Percentiles rank a stretch among this genome's conserved stretches.
phyloP scores from a whole-genome alignment of 1,140 invertebrate species.

The Drosophila sturtevanti region DNA sequence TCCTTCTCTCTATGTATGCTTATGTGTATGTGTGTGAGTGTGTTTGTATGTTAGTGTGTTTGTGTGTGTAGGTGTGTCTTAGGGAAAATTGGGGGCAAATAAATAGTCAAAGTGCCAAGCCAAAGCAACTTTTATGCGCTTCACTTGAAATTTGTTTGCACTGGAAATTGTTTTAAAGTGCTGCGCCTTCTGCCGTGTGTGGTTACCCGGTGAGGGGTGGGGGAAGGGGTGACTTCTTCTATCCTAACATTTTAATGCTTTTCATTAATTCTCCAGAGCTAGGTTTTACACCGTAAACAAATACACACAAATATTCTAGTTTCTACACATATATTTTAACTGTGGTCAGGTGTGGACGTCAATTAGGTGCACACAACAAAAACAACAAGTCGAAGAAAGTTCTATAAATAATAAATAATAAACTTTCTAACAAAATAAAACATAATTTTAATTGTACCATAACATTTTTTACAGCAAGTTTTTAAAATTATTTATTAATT shows the following conservation, averaged over 20 bases:
- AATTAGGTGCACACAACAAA: slow-evolving; percentile 2
- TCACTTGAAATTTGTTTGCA: slow-evolving; percentile 56
- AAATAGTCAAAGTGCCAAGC: slow-evolving; percentile 53
- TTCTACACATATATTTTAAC: neutral
- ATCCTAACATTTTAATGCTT: slow-evolving; percentile 22
- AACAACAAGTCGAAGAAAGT: neutral
- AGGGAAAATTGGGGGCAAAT: slow-evolving; percentile 69
- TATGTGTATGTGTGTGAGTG: slow-evolving; percentile 8
- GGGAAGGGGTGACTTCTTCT: neutral
- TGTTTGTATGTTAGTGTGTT: slow-evolving; percentile 1
- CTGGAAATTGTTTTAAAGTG: slow-evolving; percentile 67
- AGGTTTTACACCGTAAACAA: neutral
- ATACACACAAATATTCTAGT: neutral
- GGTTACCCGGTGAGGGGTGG: neutral
- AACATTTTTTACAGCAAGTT: too few relatives aligned
- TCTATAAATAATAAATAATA: neutral
- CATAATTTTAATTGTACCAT: slow-evolving; percentile 1
- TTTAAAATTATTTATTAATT: too few relatives aligned
- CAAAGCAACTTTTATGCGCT: slow-evolving; percentile 52
- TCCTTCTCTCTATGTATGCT: neutral
- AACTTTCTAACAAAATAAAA: neutral
- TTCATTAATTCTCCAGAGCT: slow-evolving; percentile 53
- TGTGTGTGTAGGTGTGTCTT: neutral
- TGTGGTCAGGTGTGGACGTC: neutral
- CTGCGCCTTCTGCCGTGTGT: neutral